Conservation (phyloP, 53 echinoderm and acorn worm genomes). For the Antedon mediterranea region DNA sequence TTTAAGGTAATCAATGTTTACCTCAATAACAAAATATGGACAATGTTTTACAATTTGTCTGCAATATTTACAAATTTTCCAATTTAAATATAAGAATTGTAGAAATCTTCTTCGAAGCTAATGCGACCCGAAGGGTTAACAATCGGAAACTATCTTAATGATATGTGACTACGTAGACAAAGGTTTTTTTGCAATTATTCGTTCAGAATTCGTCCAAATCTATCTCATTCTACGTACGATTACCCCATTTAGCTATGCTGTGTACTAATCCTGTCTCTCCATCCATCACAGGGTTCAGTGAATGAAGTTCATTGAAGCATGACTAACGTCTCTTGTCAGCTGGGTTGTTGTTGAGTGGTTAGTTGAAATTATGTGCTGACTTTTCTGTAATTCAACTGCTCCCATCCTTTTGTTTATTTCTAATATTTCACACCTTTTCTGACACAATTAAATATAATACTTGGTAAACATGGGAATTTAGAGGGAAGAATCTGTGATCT, state of each 20-base stretch:
- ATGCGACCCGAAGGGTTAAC: neutral
- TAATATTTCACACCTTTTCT: neutral
- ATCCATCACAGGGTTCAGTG: neutral
- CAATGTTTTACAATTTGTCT: too few species aligned
- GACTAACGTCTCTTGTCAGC: neutral
- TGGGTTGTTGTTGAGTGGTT: neutral
- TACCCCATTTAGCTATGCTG: neutral
- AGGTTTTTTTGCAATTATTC: neutral
- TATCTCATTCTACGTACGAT: neutral
- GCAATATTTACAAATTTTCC: too few species aligned
- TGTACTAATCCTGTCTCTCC: neutral
- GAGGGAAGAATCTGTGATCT: too few species aligned
- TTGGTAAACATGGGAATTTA: too few species aligned
- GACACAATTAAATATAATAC: too few species aligned
- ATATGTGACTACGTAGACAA: neutral
- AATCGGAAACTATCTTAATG: neutral
- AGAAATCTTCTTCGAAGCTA: neutral
- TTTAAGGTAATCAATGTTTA: too few species aligned
- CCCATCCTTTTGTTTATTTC: neutral
- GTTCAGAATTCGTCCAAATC: neutral
- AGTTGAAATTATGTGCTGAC: neutral
- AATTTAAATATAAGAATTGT: too few species aligned
- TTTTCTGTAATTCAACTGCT: neutral
- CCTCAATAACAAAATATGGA: too few species aligned
- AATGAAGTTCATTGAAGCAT: neutral